Evolutionary conservation across 2,797 vertebrate genomes (phyloP).

Genomic region (Cossypha polioptera): DNA sequence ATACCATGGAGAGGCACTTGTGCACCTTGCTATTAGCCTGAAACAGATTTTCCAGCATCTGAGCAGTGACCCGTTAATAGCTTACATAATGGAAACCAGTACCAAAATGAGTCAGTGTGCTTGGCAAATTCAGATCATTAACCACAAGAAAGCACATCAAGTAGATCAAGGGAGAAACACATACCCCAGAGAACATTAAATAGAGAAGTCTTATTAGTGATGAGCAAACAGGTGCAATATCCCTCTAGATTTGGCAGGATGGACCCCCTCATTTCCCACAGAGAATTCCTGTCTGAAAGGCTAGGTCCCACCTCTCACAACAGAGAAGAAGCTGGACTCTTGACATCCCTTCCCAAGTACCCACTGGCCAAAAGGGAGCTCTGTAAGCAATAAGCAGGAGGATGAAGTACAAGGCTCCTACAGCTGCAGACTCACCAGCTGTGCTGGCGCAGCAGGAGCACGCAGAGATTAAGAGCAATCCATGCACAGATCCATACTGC

Average conservation of each 20-base stretch:
- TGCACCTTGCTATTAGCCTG: conserved; percentile 47
- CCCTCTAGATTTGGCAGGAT: not conserved
- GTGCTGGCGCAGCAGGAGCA: not conserved
- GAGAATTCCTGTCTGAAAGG: not conserved
- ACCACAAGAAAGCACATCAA: not conserved
- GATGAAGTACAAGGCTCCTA: not conserved
- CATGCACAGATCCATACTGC: not conserved
- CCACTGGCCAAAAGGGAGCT: rapidly evolving
- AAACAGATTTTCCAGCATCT: conserved; percentile 49
- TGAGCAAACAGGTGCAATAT: not conserved
- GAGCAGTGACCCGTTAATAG: conserved; percentile 56
- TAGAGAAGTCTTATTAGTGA: conserved; percentile 34
- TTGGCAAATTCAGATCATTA: conserved; percentile 60
- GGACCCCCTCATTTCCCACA: not conserved
- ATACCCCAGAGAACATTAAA: conserved; percentile 41
- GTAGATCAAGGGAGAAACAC: conserved; percentile 30
- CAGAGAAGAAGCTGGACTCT: not conserved
- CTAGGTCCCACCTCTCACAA: not conserved
- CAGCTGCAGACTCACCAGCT: not conserved
- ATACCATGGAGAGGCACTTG: conserved; percentile 50
- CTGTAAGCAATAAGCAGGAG: not conserved
- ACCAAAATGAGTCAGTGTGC: conserved; percentile 58
- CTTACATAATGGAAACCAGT: conserved; percentile 58
- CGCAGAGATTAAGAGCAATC: not conserved
- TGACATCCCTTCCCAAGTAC: not conserved